Evolutionary conservation across 2,888 invertebrate genomes (phyloP), one percentile per base, ranked within the genome.

Genomic region (Magallana nippona): DNA sequence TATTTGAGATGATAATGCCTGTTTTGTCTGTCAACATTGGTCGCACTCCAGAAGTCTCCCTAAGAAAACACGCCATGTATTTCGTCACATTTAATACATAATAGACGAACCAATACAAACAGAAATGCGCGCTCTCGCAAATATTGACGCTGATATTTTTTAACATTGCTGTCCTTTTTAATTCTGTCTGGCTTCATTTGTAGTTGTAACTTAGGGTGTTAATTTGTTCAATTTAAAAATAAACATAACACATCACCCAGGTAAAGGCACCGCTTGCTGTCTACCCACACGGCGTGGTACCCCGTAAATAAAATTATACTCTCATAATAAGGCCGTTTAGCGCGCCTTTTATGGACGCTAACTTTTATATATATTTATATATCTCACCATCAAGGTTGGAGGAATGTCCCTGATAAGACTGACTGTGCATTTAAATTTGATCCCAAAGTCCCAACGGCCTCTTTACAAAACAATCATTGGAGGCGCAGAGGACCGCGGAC

Each of bases 311-410:
- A 27, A 71, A 71, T 71, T 71, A 71, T 71, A 19, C 27, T 71
- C 71, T 71, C 71, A 71, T 71, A 71, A 71, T 71, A 27, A 22
- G 27, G 5, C 22, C 27, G 71, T 71, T 71, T 71, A 71, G 71
- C 27, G 71, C 27, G 22, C 27, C 71, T 71, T 71, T 71, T 71
- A 71, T 71, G 71, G 27, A 71, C 32, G 32, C 71, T 22, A 19
- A 71, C n/a, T 27, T 27, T 71, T 71, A 71, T 71, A 71, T 71
- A 27, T 71, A 71, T 71, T 71, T 71, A 71, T 71, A 71, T 71
- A 71, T 71, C 27, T 71, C 71, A 32, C 71, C 71, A 71, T 71
- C 71, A 71, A 71, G 22, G 27, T 22, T 32, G 22, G 71, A 27
- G 8, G 71, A 27, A 71, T 22, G 22, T 71, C 15, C 71, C 27